A percentile compares a stretch with the other conserved stretches of the same genome.
Evolutionary conservation across 2,797 vertebrate genomes (phyloP).

Genomic region (Intellagama lesueurii): DNA sequence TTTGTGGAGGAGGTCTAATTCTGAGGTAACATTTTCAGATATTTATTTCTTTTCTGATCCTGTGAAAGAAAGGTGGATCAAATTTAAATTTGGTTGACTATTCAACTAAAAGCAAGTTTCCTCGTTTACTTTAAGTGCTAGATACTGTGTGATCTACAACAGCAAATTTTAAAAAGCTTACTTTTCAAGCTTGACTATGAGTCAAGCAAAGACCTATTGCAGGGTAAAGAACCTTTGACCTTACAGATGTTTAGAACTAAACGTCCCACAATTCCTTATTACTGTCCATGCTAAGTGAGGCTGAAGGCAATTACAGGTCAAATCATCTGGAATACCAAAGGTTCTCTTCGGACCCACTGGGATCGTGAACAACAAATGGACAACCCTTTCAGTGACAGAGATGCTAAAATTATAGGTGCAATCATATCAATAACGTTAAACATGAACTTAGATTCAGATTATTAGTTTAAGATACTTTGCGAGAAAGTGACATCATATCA

Average conservation of each 20-base stretch:
- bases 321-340: neutral
- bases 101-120: neutral
- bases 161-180: neutral
- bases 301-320: too few species aligned
- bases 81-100: neutral
- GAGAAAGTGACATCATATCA: neutral
- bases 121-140: neutral
- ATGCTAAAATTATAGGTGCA: neutral
- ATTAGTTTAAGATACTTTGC: slow-evolving; percentile 22
- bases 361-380: neutral
- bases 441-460: neutral
- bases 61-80: slow-evolving; percentile 23
- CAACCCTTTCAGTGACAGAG: neutral
- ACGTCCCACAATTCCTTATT: too few species aligned
- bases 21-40: slow-evolving; percentile 46
- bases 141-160: neutral
- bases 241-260: neutral
- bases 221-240: neutral
- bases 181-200: neutral
- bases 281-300: too few species aligned
- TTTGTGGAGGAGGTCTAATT: neutral
- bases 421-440: neutral
- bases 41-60: neutral
- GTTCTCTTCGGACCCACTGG: neutral
- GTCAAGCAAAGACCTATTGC: neutral